phyloP scores from a whole-genome alignment of 2,797 vertebrate genomes.

The Alca torda region DNA sequence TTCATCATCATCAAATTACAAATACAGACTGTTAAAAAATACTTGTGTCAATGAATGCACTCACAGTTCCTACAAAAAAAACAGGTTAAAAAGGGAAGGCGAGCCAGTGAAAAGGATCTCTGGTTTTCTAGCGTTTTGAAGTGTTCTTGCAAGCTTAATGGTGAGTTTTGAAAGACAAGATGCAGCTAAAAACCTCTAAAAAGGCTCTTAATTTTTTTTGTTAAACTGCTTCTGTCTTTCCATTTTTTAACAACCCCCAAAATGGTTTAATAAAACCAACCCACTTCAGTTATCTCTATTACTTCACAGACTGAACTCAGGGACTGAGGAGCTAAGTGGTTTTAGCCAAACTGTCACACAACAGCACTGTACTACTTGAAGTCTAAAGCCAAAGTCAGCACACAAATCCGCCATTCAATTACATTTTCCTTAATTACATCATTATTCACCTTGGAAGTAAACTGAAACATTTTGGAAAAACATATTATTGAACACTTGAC shows the following conservation, averaged over 20 bases:
- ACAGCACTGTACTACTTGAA: neutral
- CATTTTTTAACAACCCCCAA: neutral
- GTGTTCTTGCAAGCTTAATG: neutral
- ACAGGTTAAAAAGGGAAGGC: neutral
- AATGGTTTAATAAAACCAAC: neutral
- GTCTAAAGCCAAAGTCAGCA: neutral
- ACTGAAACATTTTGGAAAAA: neutral
- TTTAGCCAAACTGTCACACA: neutral
- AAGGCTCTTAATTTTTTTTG: neutral
- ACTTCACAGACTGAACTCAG: neutral
- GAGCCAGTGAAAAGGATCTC: neutral
- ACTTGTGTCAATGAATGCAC: neutral
- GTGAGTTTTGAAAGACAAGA: neutral
- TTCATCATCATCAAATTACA: neutral
- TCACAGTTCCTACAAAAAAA: neutral
- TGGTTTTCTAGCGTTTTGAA: neutral
- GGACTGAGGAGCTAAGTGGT: neutral
- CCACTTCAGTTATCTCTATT: neutral
- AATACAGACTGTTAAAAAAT: neutral
- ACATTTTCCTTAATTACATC: neutral
- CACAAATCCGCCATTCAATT: neutral
- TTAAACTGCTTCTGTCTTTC: neutral
- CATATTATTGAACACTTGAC: neutral
- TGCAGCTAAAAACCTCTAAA: neutral
- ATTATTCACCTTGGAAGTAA: neutral